Evolutionary conservation across 2,888 invertebrate genomes (phyloP).

Genomic region (Drosophila prolongata): DNA sequence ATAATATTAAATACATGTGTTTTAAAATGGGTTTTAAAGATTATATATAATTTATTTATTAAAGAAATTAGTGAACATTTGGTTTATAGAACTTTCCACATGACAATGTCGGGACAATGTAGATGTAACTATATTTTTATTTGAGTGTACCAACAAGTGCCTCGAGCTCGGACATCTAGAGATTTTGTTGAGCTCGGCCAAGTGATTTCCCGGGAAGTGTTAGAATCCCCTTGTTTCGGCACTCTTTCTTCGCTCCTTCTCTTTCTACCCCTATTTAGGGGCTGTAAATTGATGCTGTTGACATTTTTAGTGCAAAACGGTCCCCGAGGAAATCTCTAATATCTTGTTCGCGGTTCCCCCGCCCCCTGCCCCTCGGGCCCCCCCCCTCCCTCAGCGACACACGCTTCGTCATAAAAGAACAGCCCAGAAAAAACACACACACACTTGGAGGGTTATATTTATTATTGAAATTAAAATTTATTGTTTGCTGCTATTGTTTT

Average conservation of each 20-base stretch:
- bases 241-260: slow-evolving; percentile 21
- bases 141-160: slow-evolving; percentile 37
- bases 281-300: slow-evolving; percentile 71
- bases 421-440: slow-evolving; percentile 1
- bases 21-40: too few relatives aligned
- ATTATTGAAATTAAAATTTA: slow-evolving; percentile 71
- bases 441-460: slow-evolving; percentile 22
- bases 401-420: slow-evolving; percentile 13
- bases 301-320: slow-evolving; percentile 67
- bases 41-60: too few relatives aligned
- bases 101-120: too few relatives aligned
- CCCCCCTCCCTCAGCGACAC: slow-evolving; percentile 5
- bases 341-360: slow-evolving; percentile 44
- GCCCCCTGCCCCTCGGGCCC: background rate
- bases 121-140: too few relatives aligned
- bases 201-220: slow-evolving; percentile 75
- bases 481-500: slow-evolving; percentile 52
- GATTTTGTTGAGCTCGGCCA: slow-evolving; percentile 12
- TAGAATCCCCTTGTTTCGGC: slow-evolving; percentile 58
- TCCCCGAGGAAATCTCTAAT: slow-evolving; percentile 37
- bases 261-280: slow-evolving; percentile 30
- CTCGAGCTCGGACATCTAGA: slow-evolving; percentile 21
- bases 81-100: too few relatives aligned
- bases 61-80: too few relatives aligned
- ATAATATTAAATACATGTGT: too few relatives aligned